Evolutionary conservation across 2,888 invertebrate species (phyloP).

Genomic region (Watsonalla cultraria): DNA sequence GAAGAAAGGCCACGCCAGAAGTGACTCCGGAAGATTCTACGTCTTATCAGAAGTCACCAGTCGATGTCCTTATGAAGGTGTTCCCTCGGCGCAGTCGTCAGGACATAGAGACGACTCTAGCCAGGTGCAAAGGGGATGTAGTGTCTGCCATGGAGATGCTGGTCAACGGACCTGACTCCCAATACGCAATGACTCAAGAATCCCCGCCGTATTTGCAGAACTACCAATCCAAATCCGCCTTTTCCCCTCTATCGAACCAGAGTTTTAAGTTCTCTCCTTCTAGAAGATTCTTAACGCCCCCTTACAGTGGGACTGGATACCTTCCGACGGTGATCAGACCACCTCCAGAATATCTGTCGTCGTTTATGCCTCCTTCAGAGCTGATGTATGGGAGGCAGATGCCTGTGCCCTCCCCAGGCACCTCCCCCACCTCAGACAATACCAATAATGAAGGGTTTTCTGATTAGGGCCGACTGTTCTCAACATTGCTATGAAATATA

Average conservation of each 20-base stretch:
- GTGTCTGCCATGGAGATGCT: constrained; percentile 96
- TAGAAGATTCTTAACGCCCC: constrained; percentile 89
- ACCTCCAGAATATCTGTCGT: constrained; percentile 69
- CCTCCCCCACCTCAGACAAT: constrained; percentile 72
- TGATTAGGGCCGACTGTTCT: constrained; percentile 53
- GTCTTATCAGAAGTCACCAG: constrained; percentile 82
- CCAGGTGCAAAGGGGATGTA: constrained; percentile 92
- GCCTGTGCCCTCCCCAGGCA: constrained; percentile 68
- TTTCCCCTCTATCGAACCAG: constrained; percentile 84
- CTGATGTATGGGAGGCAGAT: constrained; percentile 69
- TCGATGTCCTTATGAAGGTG: constrained; percentile 92
- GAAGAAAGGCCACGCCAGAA: constrained; percentile 38
- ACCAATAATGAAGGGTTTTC: constrained; percentile 74
- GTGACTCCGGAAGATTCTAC: constrained; percentile 39
- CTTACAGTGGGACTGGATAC: constrained; percentile 90
- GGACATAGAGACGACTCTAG: constrained; percentile 91
- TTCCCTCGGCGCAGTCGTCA: constrained; percentile 92
- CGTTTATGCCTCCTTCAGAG: constrained; percentile 69
- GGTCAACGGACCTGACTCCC: constrained; percentile 80
- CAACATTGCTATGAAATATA: constrained; percentile 33
- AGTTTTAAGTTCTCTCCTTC: constrained; percentile 82
- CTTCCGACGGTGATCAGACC: constrained; percentile 86
- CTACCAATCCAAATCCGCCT: constrained; percentile 84
- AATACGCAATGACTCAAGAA: constrained; percentile 63
- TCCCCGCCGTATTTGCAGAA: constrained; percentile 65